A percentile compares a stretch with the other conserved stretches of the same genome.
These are phyloP conservation scores for Neoitamus cyanurus DNA, from an alignment of 2,888 invertebrate genomes.

Conservation along the genomic window DNA sequence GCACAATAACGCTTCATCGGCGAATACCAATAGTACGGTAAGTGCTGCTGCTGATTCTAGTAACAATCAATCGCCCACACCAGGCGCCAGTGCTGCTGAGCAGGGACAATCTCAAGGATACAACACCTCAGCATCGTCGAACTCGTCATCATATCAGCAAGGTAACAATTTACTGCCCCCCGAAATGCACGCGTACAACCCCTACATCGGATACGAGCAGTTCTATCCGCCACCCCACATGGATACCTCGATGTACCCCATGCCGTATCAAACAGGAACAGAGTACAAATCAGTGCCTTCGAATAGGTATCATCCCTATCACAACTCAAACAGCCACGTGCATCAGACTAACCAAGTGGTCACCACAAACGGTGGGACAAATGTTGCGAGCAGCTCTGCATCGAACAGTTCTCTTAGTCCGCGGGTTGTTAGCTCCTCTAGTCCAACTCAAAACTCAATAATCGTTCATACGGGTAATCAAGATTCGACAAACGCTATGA, in stretches of 20 bases:
- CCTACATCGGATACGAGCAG: constrained; percentile 63
- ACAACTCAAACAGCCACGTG: constrained; percentile 43
- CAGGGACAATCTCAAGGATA: not conserved
- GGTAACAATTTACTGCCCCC: constrained; percentile 48
- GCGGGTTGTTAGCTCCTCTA: constrained; percentile 65
- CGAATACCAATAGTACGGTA: constrained; percentile 67
- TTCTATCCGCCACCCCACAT: constrained; percentile 62
- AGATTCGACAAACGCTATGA: constrained; percentile 52
- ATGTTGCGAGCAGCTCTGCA: constrained; percentile 52
- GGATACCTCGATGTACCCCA: constrained; percentile 53
- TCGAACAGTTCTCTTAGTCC: constrained; percentile 63
- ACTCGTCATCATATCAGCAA: constrained; percentile 30
- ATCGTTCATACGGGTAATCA: constrained; percentile 56
- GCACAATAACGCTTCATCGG: constrained; percentile 54
- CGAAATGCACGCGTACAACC: constrained; percentile 57
- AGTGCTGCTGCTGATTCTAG: constrained; percentile 82
- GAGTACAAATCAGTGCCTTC: constrained; percentile 57
- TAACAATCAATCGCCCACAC: constrained; percentile 69
- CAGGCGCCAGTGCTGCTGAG: constrained; percentile 47
- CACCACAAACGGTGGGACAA: constrained; percentile 47
- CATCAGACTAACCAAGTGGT: constrained; percentile 55
- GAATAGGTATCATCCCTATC: constrained; percentile 54
- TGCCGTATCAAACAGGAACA: constrained; percentile 51
- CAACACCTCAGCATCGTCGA: constrained; percentile 47
- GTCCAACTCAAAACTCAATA: constrained; percentile 63